Base-by-base conservation (phyloP, 2,888 invertebrate genomes). In the Trichopria drosophilae region DNA sequence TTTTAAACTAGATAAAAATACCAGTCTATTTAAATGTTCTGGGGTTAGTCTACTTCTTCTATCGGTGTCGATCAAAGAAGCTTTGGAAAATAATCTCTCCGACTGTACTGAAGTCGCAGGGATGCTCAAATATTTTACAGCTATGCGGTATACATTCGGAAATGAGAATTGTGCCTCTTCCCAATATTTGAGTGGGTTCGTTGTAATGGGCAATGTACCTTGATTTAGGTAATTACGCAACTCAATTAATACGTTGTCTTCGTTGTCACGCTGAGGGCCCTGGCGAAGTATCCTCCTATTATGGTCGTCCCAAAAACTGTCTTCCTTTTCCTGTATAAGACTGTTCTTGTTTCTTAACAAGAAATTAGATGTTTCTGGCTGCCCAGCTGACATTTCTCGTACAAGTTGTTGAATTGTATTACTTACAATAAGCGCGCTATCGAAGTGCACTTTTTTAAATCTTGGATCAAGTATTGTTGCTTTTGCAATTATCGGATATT, bases 101-200 rank as follows among this genome's bases (percentile, higher is more conserved):
- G 31, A 39, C 10, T 24, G 32, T 16, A 47, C 32, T 3, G 32
- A 47, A 18, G 32, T 47, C 6, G 29, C 46, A 12, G 35, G 31
- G 3, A 41, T 32, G 7, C 31, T 15, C 12, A 32, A 37, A 47
- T 41, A 41, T 10, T 41, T 48, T 40, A 15, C 28, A 3, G 34
- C 41, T 10, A 40, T 6, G 2, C 20, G 24, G 26, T 23, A 47
- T 6, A 47, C 15, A 6, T 24, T 40, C 3, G 32, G 41, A 20
- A 28, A 35, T 9, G 16, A 18, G 10, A 19, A 15, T 18, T 26
- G 9, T 0, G 24, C 34, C 13, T 39, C n/a, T 26, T 41, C 20
- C 41, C 41, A 48, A 34, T 26, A 48, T 26, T 16, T 9, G 6
- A 48, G 12, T 20, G 28, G 41, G 22, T 46, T 26, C 16, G 18